Evolutionary conservation across 2,888 invertebrate species (phyloP).

Genomic region (Callosobruchus maculatus): DNA sequence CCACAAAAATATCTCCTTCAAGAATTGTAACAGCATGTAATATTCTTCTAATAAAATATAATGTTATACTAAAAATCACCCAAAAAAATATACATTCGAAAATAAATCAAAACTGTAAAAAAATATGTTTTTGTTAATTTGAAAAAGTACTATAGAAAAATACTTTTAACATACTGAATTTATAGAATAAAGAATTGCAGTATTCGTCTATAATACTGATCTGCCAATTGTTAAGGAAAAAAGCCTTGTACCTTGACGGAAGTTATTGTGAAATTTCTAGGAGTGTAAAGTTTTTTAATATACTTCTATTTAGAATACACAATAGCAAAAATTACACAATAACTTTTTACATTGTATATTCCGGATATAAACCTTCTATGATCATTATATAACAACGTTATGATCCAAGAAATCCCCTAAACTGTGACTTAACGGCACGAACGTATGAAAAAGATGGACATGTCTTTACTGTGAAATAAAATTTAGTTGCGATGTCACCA

Average conservation of each 20-base stretch:
- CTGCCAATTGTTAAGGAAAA: neutral
- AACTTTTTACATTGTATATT: neutral
- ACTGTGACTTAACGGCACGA: neutral
- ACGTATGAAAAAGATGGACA: neutral
- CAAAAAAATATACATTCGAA: neutral
- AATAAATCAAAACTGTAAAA: neutral
- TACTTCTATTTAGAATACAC: neutral
- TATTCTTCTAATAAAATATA: neutral
- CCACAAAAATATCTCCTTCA: neutral
- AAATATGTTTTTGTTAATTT: neutral
- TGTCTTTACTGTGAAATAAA: neutral
- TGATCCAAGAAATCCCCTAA: neutral
- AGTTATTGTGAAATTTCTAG: neutral
- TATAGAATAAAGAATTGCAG: neutral
- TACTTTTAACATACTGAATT: neutral
- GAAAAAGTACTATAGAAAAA: neutral
- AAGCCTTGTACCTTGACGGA: neutral
- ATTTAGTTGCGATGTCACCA: too few species aligned
- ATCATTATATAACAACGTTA: neutral
- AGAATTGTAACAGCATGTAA: neutral
- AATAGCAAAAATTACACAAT: neutral
- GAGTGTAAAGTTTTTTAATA: too few species aligned
- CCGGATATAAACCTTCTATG: neutral
- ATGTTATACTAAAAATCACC: neutral
- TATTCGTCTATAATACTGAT: neutral